Evolutionary conservation across 2,888 invertebrate genomes (phyloP), one percentile per base, ranked within the genome.

Genomic region (Drosophila emarginata): DNA sequence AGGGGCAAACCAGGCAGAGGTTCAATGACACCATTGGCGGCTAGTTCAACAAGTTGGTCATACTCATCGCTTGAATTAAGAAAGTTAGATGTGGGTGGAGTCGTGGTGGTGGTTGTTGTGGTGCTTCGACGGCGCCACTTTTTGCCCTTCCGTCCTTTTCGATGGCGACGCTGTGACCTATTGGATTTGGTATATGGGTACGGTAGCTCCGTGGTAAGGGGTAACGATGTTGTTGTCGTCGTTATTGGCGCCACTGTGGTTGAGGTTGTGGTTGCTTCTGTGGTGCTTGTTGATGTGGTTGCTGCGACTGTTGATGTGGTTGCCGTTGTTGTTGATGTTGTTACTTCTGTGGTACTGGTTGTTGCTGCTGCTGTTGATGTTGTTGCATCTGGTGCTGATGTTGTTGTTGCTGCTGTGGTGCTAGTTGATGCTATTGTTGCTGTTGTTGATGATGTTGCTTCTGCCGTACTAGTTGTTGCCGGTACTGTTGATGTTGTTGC

Each of bases 1-100:
- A 80, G 60, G 9, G 87, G 79, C 61, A 76, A n/a, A 11, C 50
- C 77, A 12, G 80, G 74, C 60, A 77, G 15, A 2, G 88, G 84
- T 23, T 85, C 84, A 40, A 86, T 4, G 0, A 64, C 61, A 9
- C 59, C 68, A 45, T 76, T 76, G 11, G 61, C 54, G 4, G 60
- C 61, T 3, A 57, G 9, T 11, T 58, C 64, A 23, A 66, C 39
- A 7, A 67, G 32, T 7, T 71, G 61, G 2, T 73, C 72, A 40
- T 73, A 67, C 12, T 73, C 72, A 26, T 67, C 61, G 59, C 65
- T 62, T 50, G n/a, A 4, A 15, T 15, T 12, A 11, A 23, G 58
- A 0, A n/a, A 14, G 23, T 40, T 67, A 0, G 52, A 6, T 12
- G 71, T 59, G 4, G 68, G 4, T 37, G 61, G 14, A 51, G 64